A percentile compares a stretch with the other conserved stretches of the same genome.
phyloP scores from a whole-genome alignment of 1,140 invertebrate species.

The Pteromalus puparum region DNA sequence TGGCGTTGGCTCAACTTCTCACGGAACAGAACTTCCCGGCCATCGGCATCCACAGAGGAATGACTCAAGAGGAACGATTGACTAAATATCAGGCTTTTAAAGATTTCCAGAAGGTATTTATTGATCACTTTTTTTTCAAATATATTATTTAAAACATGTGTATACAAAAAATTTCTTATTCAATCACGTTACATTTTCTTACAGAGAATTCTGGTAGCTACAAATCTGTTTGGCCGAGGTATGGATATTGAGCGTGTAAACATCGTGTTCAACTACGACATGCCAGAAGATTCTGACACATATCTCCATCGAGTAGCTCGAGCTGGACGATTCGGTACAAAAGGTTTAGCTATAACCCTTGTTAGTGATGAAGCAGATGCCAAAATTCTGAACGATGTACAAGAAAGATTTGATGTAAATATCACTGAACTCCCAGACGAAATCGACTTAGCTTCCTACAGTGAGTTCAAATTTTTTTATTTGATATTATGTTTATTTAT shows the following conservation, averaged over 20 bases:
- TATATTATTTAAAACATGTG: background rate
- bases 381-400: slow-evolving; percentile 98
- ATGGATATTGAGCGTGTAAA: slow-evolving; percentile 99
- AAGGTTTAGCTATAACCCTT: slow-evolving; percentile 98
- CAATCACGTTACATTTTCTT: slow-evolving; percentile 58
- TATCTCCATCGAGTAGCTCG: slow-evolving; percentile 98
- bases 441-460: slow-evolving; percentile 98
- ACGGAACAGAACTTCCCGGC: slow-evolving; percentile 99
- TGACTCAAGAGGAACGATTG: slow-evolving; percentile 98
- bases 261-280: slow-evolving; percentile 99
- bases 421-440: slow-evolving; percentile 98
- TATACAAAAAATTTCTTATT: background rate
- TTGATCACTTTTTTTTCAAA: background rate
- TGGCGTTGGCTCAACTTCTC: slow-evolving; percentile 95
- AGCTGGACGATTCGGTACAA: slow-evolving; percentile 98
- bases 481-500: slow-evolving; percentile 21
- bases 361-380: slow-evolving; percentile 98
- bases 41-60: slow-evolving; percentile 98
- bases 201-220: slow-evolving; percentile 95
- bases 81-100: slow-evolving; percentile 99
- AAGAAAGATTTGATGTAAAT: slow-evolving; percentile 99
- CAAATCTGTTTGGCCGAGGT: slow-evolving; percentile 98
- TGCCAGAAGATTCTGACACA: slow-evolving; percentile 99
- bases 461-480: slow-evolving; percentile 75
- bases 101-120: slow-evolving; percentile 95